Percentiles rank a stretch among this genome's conserved stretches.
phyloP scores from a whole-genome alignment of 2,888 invertebrate species.

The Thecophora atra region DNA sequence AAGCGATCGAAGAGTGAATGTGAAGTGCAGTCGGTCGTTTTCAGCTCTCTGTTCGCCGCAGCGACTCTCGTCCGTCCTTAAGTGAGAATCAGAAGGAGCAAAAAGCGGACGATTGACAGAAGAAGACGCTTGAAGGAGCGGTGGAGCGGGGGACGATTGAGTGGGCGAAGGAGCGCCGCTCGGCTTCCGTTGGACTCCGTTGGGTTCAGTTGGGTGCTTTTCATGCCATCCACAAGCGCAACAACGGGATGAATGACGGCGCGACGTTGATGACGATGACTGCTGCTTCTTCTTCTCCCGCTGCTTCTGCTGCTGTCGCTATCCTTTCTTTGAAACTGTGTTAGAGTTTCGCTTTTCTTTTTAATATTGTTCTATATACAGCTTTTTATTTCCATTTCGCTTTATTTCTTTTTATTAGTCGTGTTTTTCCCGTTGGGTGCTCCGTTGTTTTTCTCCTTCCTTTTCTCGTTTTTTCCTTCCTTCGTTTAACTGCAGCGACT shows the following conservation, averaged over 20 bases:
- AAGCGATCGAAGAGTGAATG: conserved; percentile 30
- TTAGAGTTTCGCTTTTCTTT: conserved; percentile 21
- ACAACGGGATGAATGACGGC: background rate
- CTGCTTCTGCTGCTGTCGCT: conserved; percentile 8
- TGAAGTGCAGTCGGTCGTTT: too few relatives aligned
- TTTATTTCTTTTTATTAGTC: conserved; percentile 15
- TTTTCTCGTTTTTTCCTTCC: background rate
- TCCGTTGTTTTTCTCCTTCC: background rate
- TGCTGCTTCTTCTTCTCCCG: background rate
- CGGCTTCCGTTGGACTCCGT: conserved; percentile 15
- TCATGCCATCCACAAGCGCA: background rate
- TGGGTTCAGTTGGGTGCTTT: conserved; percentile 1
- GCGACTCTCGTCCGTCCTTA: too few relatives aligned
- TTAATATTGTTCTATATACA: conserved; percentile 28
- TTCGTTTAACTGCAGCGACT: background rate
- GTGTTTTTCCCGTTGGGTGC: background rate
- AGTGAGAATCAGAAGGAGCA: conserved; percentile 12
- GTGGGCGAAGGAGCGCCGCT: background rate
- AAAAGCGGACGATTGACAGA: background rate
- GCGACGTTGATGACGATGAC: background rate
- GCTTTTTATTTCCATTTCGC: conserved; percentile 30
- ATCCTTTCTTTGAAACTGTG: conserved; percentile 32
- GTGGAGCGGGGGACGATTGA: background rate
- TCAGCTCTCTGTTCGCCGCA: too few relatives aligned
- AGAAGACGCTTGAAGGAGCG: background rate